Base-by-base conservation (phyloP, 1,140 invertebrate genomes). In the Anastrepha obliqua region DNA sequence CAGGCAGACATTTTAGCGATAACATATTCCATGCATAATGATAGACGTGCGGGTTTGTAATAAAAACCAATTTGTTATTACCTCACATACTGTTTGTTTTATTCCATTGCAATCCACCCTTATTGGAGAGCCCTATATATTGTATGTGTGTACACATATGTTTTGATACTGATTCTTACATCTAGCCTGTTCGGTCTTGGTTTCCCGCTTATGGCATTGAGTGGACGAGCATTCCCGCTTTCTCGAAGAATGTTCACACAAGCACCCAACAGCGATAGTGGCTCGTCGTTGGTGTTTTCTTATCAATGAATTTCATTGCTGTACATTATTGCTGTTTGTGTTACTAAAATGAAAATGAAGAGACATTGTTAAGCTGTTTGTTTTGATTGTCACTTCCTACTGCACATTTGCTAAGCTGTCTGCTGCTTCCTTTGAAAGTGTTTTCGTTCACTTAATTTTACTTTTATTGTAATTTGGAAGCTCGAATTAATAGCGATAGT, bases 301-400 rank as follows among this genome's bases (percentile, higher is more conserved):
- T 67, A 67, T 67, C 64, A 67, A 67, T 67, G 64, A 67, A 47
- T 74, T 74, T 17, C 17, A 4, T 47, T 42, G 15, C 17, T 17
- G 60, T 62, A 62, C 1, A 15, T 15, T 74, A 15, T 74, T 65
- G 64, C 64, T 65, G 15, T 7, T n/a, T n/a, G n/a, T n/a, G n/a
- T n/a, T 29, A 1, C 29, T 29, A 29, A 29, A n/a, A 15, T 47
- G 44, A 42, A 74, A 17, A 47, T 29, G 29, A 51, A 74, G 13
- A 44, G 42, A 74, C 15, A 47, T 74, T 42, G 11, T 44, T 42
- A 70, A 70, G 39, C 44, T 44, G 70, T 47, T 74, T 74, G 70
- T 74, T 74, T 74, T 74, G 70, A 74, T 74, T 74, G 44, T 74
- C 39, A 47, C 15, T 74, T 74, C 70, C 70, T 74, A 13, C 13